Evolutionary conservation across 2,797 vertebrate species (phyloP).

Genomic region (Cryptoprocta ferox): DNA sequence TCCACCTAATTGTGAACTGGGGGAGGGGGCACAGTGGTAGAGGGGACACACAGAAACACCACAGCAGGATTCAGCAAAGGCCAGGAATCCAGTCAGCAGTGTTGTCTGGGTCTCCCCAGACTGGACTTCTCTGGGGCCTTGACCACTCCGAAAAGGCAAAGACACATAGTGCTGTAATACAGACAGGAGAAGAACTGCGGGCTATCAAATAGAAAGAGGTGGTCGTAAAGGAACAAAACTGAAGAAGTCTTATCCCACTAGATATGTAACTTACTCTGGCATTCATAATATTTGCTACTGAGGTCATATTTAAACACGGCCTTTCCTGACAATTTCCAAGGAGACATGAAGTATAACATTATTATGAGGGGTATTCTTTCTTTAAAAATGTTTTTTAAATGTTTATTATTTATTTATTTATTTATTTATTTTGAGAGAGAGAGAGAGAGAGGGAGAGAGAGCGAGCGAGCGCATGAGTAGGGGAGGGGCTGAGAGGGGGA

Average conservation of each 20-base stretch:
- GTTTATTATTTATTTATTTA: no score
- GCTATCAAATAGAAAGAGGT: not conserved
- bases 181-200: not conserved
- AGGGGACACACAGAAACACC: not conserved
- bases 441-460: no score
- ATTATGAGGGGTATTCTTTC: not conserved
- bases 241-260: not conserved
- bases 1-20: not conserved
- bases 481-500: no score
- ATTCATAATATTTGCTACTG: not conserved
- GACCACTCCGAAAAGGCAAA: not conserved
- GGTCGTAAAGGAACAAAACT: not conserved
- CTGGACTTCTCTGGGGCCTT: not conserved
- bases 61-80: not conserved
- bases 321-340: not conserved
- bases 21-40: not conserved
- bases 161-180: not conserved
- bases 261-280: not conserved
- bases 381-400: no score
- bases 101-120: not conserved
- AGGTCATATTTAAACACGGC: not conserved
- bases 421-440: no score
- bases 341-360: not conserved
- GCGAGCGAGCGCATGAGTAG: no score
- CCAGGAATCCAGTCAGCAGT: not conserved